phyloP scores from a whole-genome alignment of 1,140 invertebrate species.

The Halyomorpha halys region DNA sequence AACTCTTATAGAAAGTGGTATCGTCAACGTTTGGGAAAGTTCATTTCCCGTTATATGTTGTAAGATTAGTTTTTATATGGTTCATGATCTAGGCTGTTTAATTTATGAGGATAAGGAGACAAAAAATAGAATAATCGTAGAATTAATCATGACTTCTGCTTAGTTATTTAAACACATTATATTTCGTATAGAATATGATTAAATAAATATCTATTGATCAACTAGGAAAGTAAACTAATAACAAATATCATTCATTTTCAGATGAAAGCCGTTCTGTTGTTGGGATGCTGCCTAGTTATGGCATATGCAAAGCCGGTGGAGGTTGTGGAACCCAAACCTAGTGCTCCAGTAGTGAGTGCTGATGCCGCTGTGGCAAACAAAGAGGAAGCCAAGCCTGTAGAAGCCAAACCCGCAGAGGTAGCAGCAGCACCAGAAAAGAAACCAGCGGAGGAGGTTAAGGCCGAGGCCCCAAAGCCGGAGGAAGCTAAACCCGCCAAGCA shows the following conservation, averaged over 20 bases:
- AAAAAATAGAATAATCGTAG: no score
- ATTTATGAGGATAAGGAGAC: no score
- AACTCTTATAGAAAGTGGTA: no score
- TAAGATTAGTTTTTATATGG: no score
- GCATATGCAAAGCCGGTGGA: conserved; percentile 6
- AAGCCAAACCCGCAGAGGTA: conserved; percentile 1
- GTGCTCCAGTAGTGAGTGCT: conserved; percentile 35
- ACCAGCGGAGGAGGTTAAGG: conserved; percentile 2
- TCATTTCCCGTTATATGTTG: no score
- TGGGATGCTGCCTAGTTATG: neutral
- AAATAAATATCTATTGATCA: no score
- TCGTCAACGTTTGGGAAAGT: no score
- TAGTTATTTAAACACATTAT: no score
- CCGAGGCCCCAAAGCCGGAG: neutral
- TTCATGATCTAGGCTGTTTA: no score
- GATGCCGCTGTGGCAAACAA: conserved; percentile 25
- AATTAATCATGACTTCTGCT: no score
- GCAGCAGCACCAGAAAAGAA: neutral
- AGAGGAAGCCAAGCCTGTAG: conserved; percentile 1
- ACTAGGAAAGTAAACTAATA: no score
- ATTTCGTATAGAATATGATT: no score
- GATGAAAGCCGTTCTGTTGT: conserved; percentile 3
- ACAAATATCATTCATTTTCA: neutral
- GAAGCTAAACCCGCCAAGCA: conserved; percentile 13
- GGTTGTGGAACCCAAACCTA: conserved; percentile 20